Percentiles rank a stretch among this genome's conserved stretches.
Conservation (phyloP, 2,113 vertebrate genomes). For the Cervus canadensis region DNA sequence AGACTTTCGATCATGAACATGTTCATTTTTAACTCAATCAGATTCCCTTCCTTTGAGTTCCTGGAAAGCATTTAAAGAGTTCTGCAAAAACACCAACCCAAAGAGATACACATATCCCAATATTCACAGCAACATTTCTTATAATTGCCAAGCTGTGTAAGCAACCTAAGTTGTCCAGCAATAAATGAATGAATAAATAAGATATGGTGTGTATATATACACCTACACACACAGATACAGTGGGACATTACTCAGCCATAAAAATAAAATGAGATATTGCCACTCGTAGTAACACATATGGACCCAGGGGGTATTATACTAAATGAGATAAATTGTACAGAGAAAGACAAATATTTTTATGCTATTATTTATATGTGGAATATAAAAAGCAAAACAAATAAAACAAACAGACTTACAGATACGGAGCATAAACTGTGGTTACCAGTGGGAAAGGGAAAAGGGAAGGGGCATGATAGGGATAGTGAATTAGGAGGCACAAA, state of each 20-base stretch:
- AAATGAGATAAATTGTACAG: not conserved
- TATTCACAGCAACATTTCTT: not conserved
- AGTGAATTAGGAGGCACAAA: not conserved
- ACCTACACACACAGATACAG: not conserved
- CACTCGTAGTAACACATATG: not conserved
- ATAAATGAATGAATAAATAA: not conserved
- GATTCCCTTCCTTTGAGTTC: not conserved
- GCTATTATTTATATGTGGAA: not conserved
- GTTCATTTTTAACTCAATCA: slow-evolving; percentile 12
- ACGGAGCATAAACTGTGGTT: not conserved
- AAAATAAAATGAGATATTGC: not conserved
- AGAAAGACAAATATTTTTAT: not conserved
- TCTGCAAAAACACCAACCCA: not conserved
- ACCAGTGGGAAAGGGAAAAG: not conserved
- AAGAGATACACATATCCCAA: not conserved
- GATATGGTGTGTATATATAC: accelerated
- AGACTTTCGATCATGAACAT: not conserved
- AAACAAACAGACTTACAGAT: not conserved
- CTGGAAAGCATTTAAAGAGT: not conserved
- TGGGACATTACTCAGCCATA: not conserved
- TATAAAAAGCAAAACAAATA: not conserved
- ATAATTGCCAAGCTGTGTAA: not conserved
- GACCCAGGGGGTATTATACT: not conserved
- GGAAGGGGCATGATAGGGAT: not conserved
- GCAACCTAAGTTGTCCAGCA: not conserved